phyloP scores from a whole-genome alignment of 2,797 vertebrate genomes.

The Choloepus didactylus region DNA sequence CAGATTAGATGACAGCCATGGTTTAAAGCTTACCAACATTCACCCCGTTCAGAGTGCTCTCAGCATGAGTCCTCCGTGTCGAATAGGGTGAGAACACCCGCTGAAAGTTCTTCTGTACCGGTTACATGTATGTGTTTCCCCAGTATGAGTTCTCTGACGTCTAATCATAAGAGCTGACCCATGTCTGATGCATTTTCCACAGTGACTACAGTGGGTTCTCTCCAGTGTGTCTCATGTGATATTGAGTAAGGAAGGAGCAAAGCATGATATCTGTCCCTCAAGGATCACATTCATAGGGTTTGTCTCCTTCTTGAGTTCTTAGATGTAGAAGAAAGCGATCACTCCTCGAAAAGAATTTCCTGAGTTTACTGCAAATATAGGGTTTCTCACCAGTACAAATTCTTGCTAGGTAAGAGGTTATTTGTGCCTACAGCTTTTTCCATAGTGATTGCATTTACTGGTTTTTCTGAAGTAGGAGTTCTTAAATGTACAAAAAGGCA shows the following conservation, averaged over 20 bases:
- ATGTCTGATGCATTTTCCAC: background rate
- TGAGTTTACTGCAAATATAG: background rate
- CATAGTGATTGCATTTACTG: background rate
- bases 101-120: background rate
- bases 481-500: background rate
- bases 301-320: background rate
- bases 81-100: background rate
- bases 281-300: background rate
- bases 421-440: background rate
- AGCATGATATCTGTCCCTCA: background rate
- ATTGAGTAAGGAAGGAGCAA: background rate
- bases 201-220: background rate
- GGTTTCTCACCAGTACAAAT: background rate
- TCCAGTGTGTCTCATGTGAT: background rate
- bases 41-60: background rate
- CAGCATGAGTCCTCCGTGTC: slow-evolving; percentile 14
- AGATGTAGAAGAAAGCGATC: background rate
- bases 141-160: slow-evolving; percentile 72
- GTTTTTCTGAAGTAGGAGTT: background rate
- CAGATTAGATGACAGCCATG: background rate
- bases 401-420: background rate
- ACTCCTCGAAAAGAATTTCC: background rate
- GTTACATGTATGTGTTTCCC: background rate
- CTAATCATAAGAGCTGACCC: background rate
- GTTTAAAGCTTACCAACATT: background rate